Evolutionary conservation across 1,140 invertebrate species (phyloP).

Genomic region (Triops longicaudatus): DNA sequence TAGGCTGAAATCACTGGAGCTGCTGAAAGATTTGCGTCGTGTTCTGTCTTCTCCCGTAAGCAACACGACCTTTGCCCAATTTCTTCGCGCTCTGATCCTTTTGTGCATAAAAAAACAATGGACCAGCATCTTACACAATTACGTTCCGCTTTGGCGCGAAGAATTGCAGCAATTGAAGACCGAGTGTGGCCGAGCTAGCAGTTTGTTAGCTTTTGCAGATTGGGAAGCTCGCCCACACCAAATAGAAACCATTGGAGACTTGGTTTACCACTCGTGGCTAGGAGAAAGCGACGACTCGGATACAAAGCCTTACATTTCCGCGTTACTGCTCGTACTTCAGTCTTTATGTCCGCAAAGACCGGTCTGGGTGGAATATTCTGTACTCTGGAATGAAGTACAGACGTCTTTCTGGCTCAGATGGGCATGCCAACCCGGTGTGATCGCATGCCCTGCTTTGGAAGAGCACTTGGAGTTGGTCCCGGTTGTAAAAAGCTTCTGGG

Average conservation of each 20-base stretch:
- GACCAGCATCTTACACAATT: not conserved
- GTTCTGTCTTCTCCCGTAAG: not conserved
- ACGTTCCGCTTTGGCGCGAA: not conserved
- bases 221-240: not conserved
- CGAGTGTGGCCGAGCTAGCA: not conserved
- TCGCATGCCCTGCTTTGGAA: not conserved
- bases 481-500: not conserved
- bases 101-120: not conserved
- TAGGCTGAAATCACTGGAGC: not conserved
- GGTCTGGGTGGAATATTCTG: not conserved
- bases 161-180: not conserved
- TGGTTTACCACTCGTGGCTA: not conserved
- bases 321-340: not conserved
- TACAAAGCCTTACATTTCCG: not conserved
- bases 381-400: not conserved
- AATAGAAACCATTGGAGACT: not conserved
- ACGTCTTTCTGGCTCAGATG: not conserved
- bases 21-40: not conserved
- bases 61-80: not conserved
- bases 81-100: not conserved
- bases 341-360: not conserved
- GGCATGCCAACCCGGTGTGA: not conserved
- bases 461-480: not conserved
- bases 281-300: not conserved
- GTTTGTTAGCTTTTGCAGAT: not conserved